Conservation (phyloP, 1,140 invertebrate species). For the Limonius californicus region DNA sequence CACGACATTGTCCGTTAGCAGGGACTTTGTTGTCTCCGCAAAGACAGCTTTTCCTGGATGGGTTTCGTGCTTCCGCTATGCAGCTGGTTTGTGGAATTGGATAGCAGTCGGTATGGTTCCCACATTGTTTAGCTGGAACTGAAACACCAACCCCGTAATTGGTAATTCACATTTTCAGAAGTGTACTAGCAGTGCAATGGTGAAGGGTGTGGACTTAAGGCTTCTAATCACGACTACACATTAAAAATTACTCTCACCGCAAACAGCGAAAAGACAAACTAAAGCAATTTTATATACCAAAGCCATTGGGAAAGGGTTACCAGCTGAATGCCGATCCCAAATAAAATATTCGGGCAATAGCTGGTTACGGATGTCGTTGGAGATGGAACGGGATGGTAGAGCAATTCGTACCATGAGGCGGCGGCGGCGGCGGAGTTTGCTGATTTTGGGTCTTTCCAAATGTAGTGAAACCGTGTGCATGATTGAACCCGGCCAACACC, state of each 20-base stretch:
- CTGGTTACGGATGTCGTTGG: not conserved
- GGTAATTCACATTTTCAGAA: not conserved
- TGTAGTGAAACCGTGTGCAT: slow-evolving; percentile 45
- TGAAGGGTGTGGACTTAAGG: not conserved
- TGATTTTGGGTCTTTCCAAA: slow-evolving; percentile 40
- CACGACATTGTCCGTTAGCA: slow-evolving; percentile 36
- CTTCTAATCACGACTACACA: not conserved
- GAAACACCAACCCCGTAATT: slow-evolving; percentile 23
- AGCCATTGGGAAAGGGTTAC: not conserved
- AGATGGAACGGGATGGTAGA: slow-evolving; percentile 4
- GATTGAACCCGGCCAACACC: slow-evolving; percentile 45
- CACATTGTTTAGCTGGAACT: slow-evolving; percentile 35
- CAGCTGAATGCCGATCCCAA: not conserved
- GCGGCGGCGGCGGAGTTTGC: slow-evolving; percentile 18
- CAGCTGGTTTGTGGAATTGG: slow-evolving; percentile 42
- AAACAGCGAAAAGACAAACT: not conserved
- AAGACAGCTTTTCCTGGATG: slow-evolving; percentile 32
- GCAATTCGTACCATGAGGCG: slow-evolving; percentile 28
- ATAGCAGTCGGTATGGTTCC: slow-evolving; percentile 36
- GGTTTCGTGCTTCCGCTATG: slow-evolving; percentile 22
- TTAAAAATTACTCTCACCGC: not conserved
- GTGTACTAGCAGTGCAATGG: not conserved
- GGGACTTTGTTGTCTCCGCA: slow-evolving; percentile 43
- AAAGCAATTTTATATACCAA: slow-evolving; percentile 4
- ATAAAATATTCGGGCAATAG: not conserved